phyloP scores from a whole-genome alignment of 2,797 vertebrate genomes.

The Gorsachius magnificus region DNA sequence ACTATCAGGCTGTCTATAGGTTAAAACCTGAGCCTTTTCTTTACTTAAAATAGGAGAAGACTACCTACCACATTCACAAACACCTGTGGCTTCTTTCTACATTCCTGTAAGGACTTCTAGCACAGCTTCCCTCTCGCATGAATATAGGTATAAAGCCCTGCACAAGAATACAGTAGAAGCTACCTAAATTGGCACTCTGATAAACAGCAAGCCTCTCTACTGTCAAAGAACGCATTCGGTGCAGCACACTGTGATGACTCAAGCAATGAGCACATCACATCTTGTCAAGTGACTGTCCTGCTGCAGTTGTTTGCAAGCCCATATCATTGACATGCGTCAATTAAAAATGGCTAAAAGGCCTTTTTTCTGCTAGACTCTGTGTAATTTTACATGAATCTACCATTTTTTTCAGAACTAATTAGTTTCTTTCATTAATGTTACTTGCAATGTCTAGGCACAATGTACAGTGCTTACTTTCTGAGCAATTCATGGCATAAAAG shows the following conservation, averaged over 20 bases:
- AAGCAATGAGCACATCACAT: not conserved
- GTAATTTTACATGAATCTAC: not conserved
- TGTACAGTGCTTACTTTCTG: not conserved
- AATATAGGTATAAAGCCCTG: not conserved
- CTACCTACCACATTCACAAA: not conserved
- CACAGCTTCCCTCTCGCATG: not conserved
- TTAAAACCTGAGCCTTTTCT: not conserved
- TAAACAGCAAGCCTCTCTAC: not conserved
- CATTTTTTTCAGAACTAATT: not conserved
- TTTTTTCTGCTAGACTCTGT: not conserved
- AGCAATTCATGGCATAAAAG: not conserved
- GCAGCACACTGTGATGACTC: not conserved
- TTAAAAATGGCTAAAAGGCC: not conserved
- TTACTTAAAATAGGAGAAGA: not conserved
- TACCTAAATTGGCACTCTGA: not conserved
- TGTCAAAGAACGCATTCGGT: not conserved
- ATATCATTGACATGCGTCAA: fast-evolving
- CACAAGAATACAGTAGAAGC: not conserved
- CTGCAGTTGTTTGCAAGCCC: not conserved
- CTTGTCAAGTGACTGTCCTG: not conserved
- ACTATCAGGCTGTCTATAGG: not conserved
- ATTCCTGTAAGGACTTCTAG: not conserved
- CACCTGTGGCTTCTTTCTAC: not conserved
- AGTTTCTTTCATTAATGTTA: not conserved
- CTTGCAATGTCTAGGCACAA: not conserved